Base-by-base conservation (phyloP, 1,140 invertebrate species). In the Diorhabda carinulata region DNA sequence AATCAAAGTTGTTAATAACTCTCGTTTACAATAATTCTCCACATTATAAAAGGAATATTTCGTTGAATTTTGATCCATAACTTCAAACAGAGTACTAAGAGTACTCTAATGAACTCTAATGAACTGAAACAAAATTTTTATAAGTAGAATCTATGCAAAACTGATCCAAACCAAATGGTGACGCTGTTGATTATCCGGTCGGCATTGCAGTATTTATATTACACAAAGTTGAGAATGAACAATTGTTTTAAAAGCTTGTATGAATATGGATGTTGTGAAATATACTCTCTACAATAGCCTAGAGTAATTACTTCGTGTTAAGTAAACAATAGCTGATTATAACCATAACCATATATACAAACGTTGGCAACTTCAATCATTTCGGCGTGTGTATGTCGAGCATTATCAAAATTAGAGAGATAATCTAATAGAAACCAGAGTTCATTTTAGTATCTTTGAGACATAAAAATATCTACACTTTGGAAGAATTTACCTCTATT, bases 271-370 rank as follows among this genome's bases (percentile, higher is more conserved):
- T 79, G 78, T 71, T 64, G 61, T 70, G 72, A 73, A 72, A 77
- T 75, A 76, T 74, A 78, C 74, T 74, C 70, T 66, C 64, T 69
- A 78, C 77, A 77, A 77, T 75, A 70, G 76, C 71, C 44, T 59
- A 65, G 74, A 75, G 77, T 78, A 79, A 80, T 80, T 70, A 76
- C 73, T 76, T 73, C 72, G 70, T 74, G 71, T 74, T 78, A 80
- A 79, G 77, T 78, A 80, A 73, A 80, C 78, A 80, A 80, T 80
- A 73, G 70, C 77, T 80, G 78, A 80, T 78, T 80, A 79, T 79
- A 78, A 77, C 78, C 75, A 75, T 74, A 78, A 78, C 76, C 73
- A 75, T 77, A 77, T 77, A 80, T 78, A 78, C 76, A 76, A 78
- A 78, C 76, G 77, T 74, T 73, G 73, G 71, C 72, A 74, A 74